Evolutionary conservation across 2,888 invertebrate genomes (phyloP).

Genomic region (Didymodactylos carnosus): DNA sequence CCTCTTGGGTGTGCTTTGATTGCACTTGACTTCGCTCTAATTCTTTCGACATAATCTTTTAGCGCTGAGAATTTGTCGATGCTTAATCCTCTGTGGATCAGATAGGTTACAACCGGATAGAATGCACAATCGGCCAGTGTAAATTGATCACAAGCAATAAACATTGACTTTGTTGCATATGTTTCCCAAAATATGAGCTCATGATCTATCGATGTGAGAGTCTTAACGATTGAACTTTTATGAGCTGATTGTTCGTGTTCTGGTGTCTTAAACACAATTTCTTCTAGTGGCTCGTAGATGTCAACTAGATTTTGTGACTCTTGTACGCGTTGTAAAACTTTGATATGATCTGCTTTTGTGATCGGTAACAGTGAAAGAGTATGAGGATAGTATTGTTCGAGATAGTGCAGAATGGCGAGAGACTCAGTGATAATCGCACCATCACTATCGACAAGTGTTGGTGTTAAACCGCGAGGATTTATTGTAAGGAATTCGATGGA

Average conservation of each 20-base stretch:
- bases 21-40: background rate
- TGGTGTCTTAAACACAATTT: background rate
- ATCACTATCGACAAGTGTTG: background rate
- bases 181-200: background rate
- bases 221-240: background rate
- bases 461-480: background rate
- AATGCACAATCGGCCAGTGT: background rate
- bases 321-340: background rate
- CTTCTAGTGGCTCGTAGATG: background rate
- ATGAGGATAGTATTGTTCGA: background rate
- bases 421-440: background rate
- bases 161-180: background rate
- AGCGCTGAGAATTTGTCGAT: background rate
- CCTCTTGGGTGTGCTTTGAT: background rate
- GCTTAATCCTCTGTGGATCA: background rate
- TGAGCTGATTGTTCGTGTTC: background rate
- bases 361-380: background rate
- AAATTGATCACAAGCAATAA: background rate
- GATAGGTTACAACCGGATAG: background rate
- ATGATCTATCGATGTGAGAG: background rate
- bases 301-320: background rate
- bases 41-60: background rate
- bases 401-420: background rate
- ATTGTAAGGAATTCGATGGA: background rate
- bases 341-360: background rate